Conservation (phyloP, 2,113 vertebrate species). For the Delphinapterus leucas region DNA sequence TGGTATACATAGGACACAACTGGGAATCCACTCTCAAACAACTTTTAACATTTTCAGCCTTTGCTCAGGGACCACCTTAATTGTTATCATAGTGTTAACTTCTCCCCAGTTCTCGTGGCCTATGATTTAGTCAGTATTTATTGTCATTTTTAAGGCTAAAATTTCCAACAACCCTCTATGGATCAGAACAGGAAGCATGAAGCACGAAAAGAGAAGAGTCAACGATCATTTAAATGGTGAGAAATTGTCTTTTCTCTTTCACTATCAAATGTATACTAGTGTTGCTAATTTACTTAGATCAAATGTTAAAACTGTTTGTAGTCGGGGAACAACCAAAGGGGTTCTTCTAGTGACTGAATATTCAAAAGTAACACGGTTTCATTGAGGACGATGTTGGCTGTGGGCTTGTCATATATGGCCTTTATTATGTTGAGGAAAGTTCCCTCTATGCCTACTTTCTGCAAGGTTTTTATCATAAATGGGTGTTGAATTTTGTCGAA, state of each 20-base stretch:
- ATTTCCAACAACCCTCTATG: background rate
- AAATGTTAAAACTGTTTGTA: background rate
- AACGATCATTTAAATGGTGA: background rate
- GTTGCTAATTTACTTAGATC: conserved; percentile 8
- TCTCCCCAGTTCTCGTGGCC: background rate
- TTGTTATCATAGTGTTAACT: background rate
- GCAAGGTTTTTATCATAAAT: too few relatives aligned
- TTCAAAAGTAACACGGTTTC: too few relatives aligned
- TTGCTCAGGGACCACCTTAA: background rate
- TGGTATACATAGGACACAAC: background rate
- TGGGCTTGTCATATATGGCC: too few relatives aligned
- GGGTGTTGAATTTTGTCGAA: too few relatives aligned
- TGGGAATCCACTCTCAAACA: background rate
- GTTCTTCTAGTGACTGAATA: background rate
- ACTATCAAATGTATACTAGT: background rate
- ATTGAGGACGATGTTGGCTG: too few relatives aligned
- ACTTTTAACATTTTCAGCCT: background rate
- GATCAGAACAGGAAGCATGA: background rate
- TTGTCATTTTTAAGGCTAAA: background rate
- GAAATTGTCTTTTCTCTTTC: background rate
- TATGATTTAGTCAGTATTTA: background rate
- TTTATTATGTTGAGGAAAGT: too few relatives aligned
- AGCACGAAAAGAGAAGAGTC: background rate
- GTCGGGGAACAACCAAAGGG: background rate
- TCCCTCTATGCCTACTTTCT: too few relatives aligned